Conservation (phyloP, 2,113 vertebrate species). For the Stomatorhinus ivindoensis region DNA sequence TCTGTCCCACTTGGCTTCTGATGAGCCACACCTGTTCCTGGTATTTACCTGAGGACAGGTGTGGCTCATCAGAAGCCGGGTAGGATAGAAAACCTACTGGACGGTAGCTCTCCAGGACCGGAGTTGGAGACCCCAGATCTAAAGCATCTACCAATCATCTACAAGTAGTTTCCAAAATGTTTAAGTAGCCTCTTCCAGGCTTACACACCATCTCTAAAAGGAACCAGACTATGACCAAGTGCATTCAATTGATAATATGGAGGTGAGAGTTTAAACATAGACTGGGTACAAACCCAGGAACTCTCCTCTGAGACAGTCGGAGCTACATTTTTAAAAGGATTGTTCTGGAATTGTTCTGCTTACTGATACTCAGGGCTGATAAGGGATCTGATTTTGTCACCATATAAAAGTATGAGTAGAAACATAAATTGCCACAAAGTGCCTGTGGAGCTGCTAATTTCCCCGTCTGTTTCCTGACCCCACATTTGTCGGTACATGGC, state of each 20-base stretch:
- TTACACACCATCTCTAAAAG: background rate
- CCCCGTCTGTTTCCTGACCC: constrained; percentile 26
- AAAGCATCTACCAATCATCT: background rate
- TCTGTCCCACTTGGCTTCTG: too few species aligned
- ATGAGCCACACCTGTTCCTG: too few species aligned
- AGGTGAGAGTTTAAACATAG: background rate
- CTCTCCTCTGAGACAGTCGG: background rate
- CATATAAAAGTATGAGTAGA: background rate
- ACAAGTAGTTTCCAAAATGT: background rate
- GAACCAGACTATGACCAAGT: background rate
- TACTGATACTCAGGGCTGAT: background rate
- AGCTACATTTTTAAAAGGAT: background rate
- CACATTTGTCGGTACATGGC: constrained; percentile 14
- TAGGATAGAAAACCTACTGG: too few species aligned
- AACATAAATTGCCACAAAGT: background rate
- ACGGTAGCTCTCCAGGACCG: too few species aligned
- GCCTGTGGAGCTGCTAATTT: constrained; percentile 21
- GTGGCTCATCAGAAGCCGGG: too few species aligned
- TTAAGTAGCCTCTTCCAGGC: background rate
- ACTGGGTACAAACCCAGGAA: background rate
- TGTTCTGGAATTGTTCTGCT: background rate
- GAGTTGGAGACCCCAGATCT: background rate
- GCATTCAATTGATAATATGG: background rate
- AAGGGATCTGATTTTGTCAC: background rate
- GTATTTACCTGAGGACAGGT: too few species aligned